These are phyloP conservation scores for Clarias fuscus DNA, from an alignment of 2,797 vertebrate genomes.

Conservation along the genomic window DNA sequence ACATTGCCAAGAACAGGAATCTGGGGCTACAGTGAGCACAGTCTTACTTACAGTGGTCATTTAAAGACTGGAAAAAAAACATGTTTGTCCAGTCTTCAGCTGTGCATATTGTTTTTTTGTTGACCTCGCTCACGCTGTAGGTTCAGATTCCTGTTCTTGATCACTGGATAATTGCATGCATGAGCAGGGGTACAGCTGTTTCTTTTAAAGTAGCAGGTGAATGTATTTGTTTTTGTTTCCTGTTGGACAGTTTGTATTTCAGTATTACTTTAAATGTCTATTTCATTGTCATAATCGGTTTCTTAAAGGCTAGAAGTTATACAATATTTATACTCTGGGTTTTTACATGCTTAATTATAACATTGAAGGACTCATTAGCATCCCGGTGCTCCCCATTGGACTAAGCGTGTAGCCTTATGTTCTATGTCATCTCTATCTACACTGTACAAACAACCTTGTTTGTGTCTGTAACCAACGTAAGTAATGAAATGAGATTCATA, in stretches of 20 bases:
- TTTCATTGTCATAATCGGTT: background rate
- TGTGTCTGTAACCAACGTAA: background rate
- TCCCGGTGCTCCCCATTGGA: background rate
- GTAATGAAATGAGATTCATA: background rate
- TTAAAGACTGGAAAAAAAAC: background rate
- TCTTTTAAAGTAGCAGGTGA: background rate
- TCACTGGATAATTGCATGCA: background rate
- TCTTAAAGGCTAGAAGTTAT: background rate
- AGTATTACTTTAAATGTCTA: background rate
- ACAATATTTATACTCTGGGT: background rate
- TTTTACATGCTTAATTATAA: background rate
- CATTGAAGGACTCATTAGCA: background rate
- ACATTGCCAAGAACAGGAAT: background rate
- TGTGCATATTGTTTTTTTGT: background rate
- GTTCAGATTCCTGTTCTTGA: background rate
- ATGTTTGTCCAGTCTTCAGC: background rate
- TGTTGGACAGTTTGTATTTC: background rate
- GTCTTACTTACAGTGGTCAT: background rate
- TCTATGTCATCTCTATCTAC: background rate
- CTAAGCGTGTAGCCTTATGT: background rate
- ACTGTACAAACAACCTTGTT: background rate
- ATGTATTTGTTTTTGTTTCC: background rate
- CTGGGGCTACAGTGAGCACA: background rate
- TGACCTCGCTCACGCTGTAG: background rate
- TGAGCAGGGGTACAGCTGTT: background rate